Percentiles rank a stretch among this genome's conserved stretches.
Conservation (phyloP, 2,113 vertebrate genomes). For the Tachycineta bicolor region DNA sequence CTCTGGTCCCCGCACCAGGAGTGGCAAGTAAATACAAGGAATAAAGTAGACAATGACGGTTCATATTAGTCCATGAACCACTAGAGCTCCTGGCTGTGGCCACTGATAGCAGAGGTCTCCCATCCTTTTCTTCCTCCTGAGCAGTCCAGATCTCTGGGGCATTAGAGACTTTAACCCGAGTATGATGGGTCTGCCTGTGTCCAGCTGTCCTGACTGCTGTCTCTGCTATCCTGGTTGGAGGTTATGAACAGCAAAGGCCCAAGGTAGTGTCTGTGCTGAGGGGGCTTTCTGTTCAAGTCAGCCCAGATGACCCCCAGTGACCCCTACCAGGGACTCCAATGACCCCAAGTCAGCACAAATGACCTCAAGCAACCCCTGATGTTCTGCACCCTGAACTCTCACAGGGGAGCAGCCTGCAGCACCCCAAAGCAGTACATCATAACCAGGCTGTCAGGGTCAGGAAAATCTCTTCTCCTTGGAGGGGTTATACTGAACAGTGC, state of each 20-base stretch:
- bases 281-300: too few relatives aligned
- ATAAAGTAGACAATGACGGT: background rate
- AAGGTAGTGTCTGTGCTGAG: background rate
- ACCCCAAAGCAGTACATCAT: background rate
- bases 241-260: background rate
- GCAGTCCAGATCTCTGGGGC: background rate
- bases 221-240: background rate
- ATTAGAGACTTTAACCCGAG: fast-evolving
- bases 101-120: background rate
- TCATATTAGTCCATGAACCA: background rate
- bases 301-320: background rate
- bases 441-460: background rate
- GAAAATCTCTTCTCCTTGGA: background rate
- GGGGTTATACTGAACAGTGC: background rate
- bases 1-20: too few relatives aligned
- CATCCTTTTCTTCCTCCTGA: background rate
- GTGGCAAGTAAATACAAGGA: background rate
- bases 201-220: background rate
- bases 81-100: background rate
- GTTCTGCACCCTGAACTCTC: background rate
- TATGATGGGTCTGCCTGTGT: too few relatives aligned
- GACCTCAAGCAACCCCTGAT: background rate
- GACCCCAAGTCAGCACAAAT: background rate
- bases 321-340: background rate
- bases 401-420: background rate